Conservation (phyloP, 2,797 vertebrate genomes). For the Leptoclinus maculatus region DNA sequence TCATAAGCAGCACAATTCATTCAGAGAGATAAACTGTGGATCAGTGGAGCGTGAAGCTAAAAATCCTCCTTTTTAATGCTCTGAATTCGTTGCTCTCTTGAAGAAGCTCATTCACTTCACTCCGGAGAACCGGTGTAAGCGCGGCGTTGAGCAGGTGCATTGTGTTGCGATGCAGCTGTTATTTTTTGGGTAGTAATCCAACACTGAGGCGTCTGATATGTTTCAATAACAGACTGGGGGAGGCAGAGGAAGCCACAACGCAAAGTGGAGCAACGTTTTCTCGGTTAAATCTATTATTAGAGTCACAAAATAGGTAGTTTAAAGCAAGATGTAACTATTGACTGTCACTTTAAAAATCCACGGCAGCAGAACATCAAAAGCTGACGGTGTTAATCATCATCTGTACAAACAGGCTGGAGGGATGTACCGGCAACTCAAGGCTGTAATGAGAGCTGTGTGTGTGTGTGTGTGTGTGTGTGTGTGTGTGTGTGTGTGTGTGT, state of each 20-base stretch:
- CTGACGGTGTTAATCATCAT: neutral
- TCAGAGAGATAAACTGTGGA: slow-evolving; percentile 6
- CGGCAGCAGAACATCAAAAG: neutral
- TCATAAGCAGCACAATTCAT: slow-evolving; percentile 5
- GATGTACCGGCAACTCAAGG: neutral
- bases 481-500: slow-evolving; percentile 17
- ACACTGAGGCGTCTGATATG: neutral
- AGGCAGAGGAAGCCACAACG: neutral
- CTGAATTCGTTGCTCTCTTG: neutral
- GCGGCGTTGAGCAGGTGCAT: neutral
- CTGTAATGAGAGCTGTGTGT: slow-evolving; percentile 4
- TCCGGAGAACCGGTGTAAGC: neutral
- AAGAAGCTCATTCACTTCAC: neutral
- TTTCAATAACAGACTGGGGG: neutral
- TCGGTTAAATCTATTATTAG: neutral
- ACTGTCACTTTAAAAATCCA: neutral
- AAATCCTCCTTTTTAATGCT: slow-evolving; percentile 10
- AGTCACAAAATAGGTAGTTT: neutral
- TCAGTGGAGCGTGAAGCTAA: neutral
- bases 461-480: slow-evolving; percentile 1
- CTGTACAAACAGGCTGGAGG: neutral
- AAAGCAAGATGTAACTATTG: neutral
- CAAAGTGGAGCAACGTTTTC: neutral
- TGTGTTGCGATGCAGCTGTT: neutral
- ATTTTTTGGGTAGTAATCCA: slow-evolving; percentile 11